phyloP scores from a whole-genome alignment of 2,797 vertebrate species.

The Pelochelys cantorii region DNA sequence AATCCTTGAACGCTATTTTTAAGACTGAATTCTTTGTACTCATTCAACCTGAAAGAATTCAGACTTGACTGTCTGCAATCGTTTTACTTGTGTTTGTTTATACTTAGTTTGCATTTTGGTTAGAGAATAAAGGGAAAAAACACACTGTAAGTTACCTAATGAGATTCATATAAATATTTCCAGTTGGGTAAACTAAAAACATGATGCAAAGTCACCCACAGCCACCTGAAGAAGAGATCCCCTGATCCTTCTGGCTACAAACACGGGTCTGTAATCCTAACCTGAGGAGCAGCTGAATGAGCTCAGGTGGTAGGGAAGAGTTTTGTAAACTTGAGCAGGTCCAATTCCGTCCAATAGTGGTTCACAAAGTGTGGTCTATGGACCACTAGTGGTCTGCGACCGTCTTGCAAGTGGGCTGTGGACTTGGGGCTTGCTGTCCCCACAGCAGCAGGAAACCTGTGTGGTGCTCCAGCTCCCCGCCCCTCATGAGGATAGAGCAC shows the following conservation, averaged over 20 bases:
- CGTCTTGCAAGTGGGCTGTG: no score
- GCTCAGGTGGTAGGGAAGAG: accelerated
- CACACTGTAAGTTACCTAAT: not conserved
- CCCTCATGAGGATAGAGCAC: no score
- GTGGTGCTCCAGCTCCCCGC: no score
- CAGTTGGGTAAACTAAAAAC: not conserved
- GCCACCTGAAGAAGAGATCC: not conserved
- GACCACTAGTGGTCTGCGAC: no score
- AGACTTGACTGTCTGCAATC: not conserved
- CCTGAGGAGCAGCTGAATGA: not conserved
- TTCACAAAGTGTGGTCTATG: no score
- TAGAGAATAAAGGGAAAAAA: not conserved
- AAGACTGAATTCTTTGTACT: not conserved
- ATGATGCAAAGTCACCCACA: not conserved
- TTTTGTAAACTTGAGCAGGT: not conserved
- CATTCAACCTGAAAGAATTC: not conserved
- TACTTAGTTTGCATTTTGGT: not conserved
- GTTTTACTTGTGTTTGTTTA: not conserved
- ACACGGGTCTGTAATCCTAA: not conserved
- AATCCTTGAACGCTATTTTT: not conserved
- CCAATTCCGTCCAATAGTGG: accelerated
- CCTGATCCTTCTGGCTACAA: not conserved
- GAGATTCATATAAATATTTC: not conserved
- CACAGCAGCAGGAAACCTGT: no score
- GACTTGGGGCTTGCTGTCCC: no score